phyloP scores from a whole-genome alignment of 2,113 vertebrate species.

The Oriolus oriolus region DNA sequence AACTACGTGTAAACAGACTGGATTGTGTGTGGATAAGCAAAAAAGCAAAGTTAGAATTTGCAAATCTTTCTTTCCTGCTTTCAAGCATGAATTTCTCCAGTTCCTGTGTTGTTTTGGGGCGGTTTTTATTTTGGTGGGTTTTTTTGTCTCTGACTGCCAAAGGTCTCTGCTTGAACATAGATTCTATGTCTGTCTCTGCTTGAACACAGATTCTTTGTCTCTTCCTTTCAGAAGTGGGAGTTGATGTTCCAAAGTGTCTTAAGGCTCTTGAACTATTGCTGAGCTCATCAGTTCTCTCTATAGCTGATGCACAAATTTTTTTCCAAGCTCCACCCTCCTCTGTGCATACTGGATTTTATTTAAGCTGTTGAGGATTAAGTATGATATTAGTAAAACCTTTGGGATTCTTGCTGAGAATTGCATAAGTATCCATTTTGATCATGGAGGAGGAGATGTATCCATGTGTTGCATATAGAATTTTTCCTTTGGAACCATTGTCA shows the following conservation, averaged over 20 bases:
- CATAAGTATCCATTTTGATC: background rate
- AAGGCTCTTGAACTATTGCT: background rate
- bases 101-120: background rate
- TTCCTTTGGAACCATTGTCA: background rate
- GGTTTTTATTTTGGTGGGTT: background rate
- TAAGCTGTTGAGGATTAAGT: background rate
- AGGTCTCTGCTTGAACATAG: background rate
- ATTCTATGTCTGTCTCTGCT: background rate
- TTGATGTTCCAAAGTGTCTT: background rate
- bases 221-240: background rate
- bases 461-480: background rate
- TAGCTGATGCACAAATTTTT: background rate
- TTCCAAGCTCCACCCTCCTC: background rate
- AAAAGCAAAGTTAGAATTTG: background rate
- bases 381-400: background rate
- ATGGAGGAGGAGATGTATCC: background rate
- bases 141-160: background rate
- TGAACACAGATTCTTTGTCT: background rate
- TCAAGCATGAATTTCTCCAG: background rate
- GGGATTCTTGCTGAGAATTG: background rate
- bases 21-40: background rate
- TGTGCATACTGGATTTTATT: background rate
- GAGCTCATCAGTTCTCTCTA: background rate
- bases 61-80: background rate
- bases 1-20: accelerated